phyloP scores from a whole-genome alignment of 2,888 invertebrate genomes.

The Nemapogon koenigi region DNA sequence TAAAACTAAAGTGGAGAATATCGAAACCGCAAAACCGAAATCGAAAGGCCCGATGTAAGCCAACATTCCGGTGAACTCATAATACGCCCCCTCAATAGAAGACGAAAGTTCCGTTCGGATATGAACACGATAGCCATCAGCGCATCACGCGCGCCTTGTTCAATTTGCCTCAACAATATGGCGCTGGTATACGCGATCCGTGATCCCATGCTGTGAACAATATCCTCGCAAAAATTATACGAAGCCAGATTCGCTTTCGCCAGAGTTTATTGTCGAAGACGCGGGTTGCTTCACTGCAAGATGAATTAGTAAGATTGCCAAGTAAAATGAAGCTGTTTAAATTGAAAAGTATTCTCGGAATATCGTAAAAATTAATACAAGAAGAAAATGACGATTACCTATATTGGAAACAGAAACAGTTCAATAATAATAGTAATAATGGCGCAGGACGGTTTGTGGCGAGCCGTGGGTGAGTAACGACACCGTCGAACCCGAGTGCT shows the following conservation, averaged over 20 bases:
- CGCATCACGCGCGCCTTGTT: conserved; percentile 4
- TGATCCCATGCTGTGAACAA: conserved; percentile 49
- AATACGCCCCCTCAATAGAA: conserved; percentile 1
- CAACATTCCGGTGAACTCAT: conserved; percentile 3
- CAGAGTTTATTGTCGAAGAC: conserved; percentile 9
- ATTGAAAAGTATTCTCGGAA: no score
- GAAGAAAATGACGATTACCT: no score
- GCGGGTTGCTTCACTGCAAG: neutral
- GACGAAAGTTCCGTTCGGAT: conserved; percentile 9
- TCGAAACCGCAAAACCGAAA: neutral
- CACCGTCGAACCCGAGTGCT: no score
- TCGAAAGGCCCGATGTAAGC: neutral
- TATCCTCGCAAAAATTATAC: conserved; percentile 54
- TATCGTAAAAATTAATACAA: no score
- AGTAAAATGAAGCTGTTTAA: conserved; percentile 7
- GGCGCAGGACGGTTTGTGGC: no score
- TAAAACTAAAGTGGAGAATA: neutral
- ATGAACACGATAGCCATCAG: neutral
- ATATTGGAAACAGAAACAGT: no score
- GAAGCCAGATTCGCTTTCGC: conserved; percentile 52
- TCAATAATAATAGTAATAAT: no score
- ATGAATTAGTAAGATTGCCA: conserved; percentile 3
- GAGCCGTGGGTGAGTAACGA: no score
- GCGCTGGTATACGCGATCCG: neutral
- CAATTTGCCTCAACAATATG: conserved; percentile 6